These are phyloP conservation scores for Drosophila buzzatii DNA, from an alignment of 2,888 invertebrate species.

Conservation along the genomic window DNA sequence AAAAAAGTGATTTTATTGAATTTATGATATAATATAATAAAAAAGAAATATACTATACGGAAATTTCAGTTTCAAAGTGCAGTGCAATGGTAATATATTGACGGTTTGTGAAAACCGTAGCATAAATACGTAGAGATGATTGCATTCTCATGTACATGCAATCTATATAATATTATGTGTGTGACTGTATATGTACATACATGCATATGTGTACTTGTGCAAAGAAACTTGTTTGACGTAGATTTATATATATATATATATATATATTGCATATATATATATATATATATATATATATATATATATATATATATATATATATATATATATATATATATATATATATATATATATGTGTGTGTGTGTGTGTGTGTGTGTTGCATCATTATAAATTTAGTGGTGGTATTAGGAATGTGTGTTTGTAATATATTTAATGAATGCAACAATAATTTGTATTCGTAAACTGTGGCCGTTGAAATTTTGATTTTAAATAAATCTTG, in stretches of 20 bases:
- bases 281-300: no score
- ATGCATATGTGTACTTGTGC: conserved; percentile 26
- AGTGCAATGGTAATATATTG: conserved; percentile 10
- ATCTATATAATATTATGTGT: conserved; percentile 24
- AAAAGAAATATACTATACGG: background rate
- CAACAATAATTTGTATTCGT: conserved; percentile 2
- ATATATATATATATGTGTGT: no score
- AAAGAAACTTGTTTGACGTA: conserved; percentile 54
- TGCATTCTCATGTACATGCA: conserved; percentile 11
- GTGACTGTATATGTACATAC: conserved; percentile 18
- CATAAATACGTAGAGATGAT: background rate
- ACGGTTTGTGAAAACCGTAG: conserved; percentile 6
- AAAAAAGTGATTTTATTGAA: conserved; percentile 8
- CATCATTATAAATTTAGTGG: conserved; percentile 3
- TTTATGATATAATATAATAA: conserved; percentile 10
- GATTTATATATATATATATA: background rate
- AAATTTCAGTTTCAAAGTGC: conserved; percentile 3
- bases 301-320: no score
- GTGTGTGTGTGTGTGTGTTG: no score
- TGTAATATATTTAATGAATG: conserved; percentile 8
- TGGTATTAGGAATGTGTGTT: background rate
- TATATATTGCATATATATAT: no score
- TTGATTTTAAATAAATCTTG: conserved; percentile 19
- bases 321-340: no score
- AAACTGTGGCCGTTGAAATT: conserved; percentile 8